These are phyloP conservation scores for Sparidentex hasta DNA, from an alignment of 2,797 vertebrate species.

Conservation along the genomic window DNA sequence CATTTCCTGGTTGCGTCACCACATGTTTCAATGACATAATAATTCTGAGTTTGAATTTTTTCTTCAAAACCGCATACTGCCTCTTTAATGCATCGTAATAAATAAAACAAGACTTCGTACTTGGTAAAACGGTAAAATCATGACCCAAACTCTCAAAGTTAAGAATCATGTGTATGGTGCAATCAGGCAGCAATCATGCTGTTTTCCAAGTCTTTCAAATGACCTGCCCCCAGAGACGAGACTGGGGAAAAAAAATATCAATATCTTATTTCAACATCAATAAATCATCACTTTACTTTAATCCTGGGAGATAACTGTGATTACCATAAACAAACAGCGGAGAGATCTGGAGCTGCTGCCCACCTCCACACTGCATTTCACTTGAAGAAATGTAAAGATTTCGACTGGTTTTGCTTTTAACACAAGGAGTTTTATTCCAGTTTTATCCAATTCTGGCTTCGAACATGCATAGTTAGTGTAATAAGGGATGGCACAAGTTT, in stretches of 20 bases:
- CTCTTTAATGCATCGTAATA: too few species aligned
- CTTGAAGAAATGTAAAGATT: background rate
- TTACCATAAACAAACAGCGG: constrained; percentile 26
- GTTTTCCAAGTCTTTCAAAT: constrained; percentile 24
- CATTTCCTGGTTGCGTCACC: too few species aligned
- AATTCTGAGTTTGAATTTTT: too few species aligned
- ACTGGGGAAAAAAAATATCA: background rate
- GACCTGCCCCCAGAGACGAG: constrained; percentile 20
- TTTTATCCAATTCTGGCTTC: background rate
- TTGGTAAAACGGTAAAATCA: background rate
- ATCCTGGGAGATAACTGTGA: constrained; percentile 9
- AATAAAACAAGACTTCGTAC: background rate
- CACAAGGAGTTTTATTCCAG: background rate
- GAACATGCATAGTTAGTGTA: background rate
- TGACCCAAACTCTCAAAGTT: constrained; percentile 5
- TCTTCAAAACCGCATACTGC: too few species aligned
- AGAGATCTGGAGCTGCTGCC: background rate
- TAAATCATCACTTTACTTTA: constrained; percentile 43
- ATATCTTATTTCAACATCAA: constrained; percentile 48
- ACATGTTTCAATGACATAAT: too few species aligned
- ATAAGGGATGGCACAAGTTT: background rate
- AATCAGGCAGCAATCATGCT: constrained; percentile 36
- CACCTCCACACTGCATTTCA: background rate
- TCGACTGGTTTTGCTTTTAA: too few species aligned
- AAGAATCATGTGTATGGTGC: constrained; percentile 12